Evolutionary conservation across 2,888 invertebrate genomes (phyloP).

Genomic region (Drosophila kanekoi): DNA sequence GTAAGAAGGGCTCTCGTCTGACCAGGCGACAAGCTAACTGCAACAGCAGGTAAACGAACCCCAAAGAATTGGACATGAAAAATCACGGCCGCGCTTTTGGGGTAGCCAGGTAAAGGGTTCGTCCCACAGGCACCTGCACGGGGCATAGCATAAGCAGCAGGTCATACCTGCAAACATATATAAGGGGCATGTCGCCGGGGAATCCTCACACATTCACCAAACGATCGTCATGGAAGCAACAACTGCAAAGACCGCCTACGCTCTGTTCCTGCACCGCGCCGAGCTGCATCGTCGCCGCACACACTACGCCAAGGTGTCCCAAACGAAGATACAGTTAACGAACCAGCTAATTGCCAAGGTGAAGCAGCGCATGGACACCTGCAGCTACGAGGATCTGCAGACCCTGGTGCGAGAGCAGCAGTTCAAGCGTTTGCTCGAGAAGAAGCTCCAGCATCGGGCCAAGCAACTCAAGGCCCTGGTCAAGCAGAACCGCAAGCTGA

Average conservation of each 20-base stretch:
- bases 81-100: slow-evolving; percentile 25
- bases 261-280: slow-evolving; percentile 63
- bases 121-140: too few relatives aligned
- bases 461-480: slow-evolving; percentile 54
- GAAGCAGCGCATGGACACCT: slow-evolving; percentile 47
- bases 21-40: not conserved
- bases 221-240: slow-evolving; percentile 52
- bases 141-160: slow-evolving; percentile 15
- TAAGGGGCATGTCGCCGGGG: slow-evolving; percentile 26
- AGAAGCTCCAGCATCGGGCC: slow-evolving; percentile 49
- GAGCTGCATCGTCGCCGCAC: slow-evolving; percentile 57
- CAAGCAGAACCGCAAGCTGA: slow-evolving; percentile 31
- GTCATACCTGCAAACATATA: slow-evolving; percentile 32
- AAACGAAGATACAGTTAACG: slow-evolving; percentile 62
- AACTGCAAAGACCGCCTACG: slow-evolving; percentile 51
- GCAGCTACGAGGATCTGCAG: slow-evolving; percentile 64
- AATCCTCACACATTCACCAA: slow-evolving; percentile 44
- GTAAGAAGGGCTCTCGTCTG: too few relatives aligned
- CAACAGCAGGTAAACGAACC: slow-evolving; percentile 39
- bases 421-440: slow-evolving; percentile 55
- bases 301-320: slow-evolving; percentile 43
- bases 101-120: not conserved
- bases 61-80: slow-evolving; percentile 50
- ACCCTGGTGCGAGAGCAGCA: slow-evolving; percentile 54
- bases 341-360: slow-evolving; percentile 49